Conservation (phyloP, 2,888 invertebrate genomes). For the Habroteleia sp. region DNA sequence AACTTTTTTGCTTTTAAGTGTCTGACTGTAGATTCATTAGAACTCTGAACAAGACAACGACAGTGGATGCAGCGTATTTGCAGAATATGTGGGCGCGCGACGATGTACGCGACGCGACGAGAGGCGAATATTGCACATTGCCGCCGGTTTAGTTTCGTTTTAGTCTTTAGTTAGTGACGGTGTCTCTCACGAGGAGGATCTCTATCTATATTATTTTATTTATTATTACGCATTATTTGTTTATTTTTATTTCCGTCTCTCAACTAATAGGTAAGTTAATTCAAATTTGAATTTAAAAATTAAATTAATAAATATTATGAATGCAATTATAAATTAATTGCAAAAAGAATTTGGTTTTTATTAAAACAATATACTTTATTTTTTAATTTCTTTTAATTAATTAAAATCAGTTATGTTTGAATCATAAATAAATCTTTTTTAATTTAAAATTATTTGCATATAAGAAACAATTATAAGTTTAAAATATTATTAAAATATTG, state of each 20-base stretch:
- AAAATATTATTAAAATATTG: no score
- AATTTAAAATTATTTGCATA: no score
- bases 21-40: constrained; percentile 5
- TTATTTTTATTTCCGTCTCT: constrained; percentile 18
- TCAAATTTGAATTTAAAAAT: no score
- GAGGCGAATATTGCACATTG: constrained; percentile 61
- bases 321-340: no score
- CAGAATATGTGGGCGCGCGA: constrained; percentile 63
- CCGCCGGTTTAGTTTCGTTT: constrained; percentile 58
- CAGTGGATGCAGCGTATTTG: constrained; percentile 55
- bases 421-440: no score
- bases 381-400: no score
- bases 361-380: no score
- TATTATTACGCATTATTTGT: neutral
- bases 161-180: constrained; percentile 68
- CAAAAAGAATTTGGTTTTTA: no score
- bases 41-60: constrained; percentile 34
- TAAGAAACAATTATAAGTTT: no score
- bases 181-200: constrained; percentile 68
- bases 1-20: constrained; percentile 4
- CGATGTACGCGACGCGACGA: constrained; percentile 52
- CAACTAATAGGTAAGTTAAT: constrained; percentile 37
- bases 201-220: constrained; percentile 53
- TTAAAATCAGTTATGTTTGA: no score
- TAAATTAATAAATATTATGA: no score